Base-by-base conservation (phyloP, 2,888 invertebrate species). In the Philopedon plagiatum region DNA sequence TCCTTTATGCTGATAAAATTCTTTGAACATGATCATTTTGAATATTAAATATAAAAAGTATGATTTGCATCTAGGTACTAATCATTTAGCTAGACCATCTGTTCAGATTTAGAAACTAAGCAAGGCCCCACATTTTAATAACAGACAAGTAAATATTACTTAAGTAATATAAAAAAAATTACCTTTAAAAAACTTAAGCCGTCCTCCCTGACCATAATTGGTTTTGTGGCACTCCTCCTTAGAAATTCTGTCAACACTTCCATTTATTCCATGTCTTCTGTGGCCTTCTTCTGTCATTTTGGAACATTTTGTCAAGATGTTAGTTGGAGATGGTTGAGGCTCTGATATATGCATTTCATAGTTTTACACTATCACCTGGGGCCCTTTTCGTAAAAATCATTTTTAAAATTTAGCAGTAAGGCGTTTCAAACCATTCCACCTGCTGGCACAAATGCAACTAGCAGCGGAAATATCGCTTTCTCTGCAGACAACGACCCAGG, bases 181-280 rank as follows among this genome's bases (percentile, higher is more conserved):
- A 91, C 92, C 91, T 90, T 93, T 93, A 85, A 92, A 93, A 86
- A 93, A 93, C 85, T 93, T 93, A 79, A 93, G 90, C 81, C 93
- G 89, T 82, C 93, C 93, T 80, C 93, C 93, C 83, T 91, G 89
- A 76, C 79, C 79, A 77, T 82, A 82, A 78, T 83, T 86, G 79
- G 72, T 23, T 64, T 72, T 74, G 65, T 72, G 71, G 72, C 72
- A 71, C 74, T 87, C 87, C 83, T 85, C 84, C 83, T 87, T 87
- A 76, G 85, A 86, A 85, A 87, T 88, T 83, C 88, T 87, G 85
- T 89, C 88, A 87, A 89, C 88, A 87, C 88, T 90, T 86, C 90
- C 91, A 89, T 90, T 91, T 86, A 90, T 90, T 87, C 90, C 91
- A 89, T 91, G 90, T 81, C 89, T 88, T 89, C 89, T 90, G 89